Percentiles rank a stretch among this genome's conserved stretches.
phyloP scores from a whole-genome alignment of 2,113 vertebrate species.

The Xiphophorus hellerii region DNA sequence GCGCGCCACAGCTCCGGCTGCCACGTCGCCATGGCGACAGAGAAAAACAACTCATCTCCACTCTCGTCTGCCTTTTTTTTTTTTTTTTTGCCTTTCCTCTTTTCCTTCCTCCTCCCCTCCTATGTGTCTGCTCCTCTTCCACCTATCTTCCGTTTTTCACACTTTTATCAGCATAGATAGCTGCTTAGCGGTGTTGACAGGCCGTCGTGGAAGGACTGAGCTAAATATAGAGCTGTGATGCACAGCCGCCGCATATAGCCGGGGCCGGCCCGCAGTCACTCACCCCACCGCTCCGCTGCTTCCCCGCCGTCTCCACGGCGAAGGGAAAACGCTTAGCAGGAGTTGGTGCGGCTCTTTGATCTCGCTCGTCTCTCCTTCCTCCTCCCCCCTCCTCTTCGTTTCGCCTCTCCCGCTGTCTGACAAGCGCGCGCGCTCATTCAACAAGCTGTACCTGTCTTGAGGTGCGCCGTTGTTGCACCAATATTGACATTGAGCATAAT shows the following conservation, averaged over 20 bases:
- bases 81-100: too few species aligned
- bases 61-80: constrained; percentile 2
- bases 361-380: constrained; percentile 15
- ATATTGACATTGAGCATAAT: constrained; percentile 77
- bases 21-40: constrained; percentile 70
- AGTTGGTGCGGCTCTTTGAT: constrained; percentile 53
- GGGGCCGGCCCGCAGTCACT: constrained; percentile 47
- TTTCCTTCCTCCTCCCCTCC: not conserved
- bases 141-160: constrained; percentile 14
- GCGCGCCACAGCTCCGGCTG: constrained; percentile 34
- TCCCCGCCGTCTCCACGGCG: constrained; percentile 21
- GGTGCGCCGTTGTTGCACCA: constrained; percentile 44
- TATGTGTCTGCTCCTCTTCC: constrained; percentile 16
- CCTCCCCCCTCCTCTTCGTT: not conserved
- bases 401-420: constrained; percentile 38
- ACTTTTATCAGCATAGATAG: constrained; percentile 42
- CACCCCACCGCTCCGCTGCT: constrained; percentile 29
- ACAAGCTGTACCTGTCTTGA: constrained; percentile 74
- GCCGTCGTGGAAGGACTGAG: constrained; percentile 60
- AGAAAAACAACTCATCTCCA: constrained; percentile 60
- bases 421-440: constrained; percentile 60
- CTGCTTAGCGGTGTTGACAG: constrained; percentile 52
- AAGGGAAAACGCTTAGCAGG: constrained; percentile 12
- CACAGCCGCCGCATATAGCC: constrained; percentile 45
- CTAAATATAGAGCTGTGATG: constrained; percentile 71